Evolutionary conservation across 2,113 vertebrate species (phyloP).

Genomic region (Syrrhaptes paradoxus): DNA sequence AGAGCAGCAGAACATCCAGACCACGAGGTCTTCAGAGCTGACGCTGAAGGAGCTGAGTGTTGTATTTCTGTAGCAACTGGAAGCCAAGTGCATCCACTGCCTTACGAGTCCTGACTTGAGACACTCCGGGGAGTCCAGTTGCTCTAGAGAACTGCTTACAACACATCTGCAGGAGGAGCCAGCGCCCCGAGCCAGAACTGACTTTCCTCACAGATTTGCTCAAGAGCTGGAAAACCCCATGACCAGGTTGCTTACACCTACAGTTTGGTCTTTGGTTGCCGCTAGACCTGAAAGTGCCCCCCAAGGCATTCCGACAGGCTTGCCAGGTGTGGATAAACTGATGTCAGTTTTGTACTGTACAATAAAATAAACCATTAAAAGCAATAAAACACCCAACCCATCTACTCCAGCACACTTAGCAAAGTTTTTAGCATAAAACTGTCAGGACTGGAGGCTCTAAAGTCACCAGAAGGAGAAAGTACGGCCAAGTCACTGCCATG

Average conservation of each 20-base stretch:
- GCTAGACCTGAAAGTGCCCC: neutral
- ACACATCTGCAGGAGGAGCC: neutral
- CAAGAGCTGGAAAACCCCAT: neutral
- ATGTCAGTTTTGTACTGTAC: neutral
- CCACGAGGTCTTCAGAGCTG: neutral
- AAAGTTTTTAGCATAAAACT: neutral
- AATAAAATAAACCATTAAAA: neutral
- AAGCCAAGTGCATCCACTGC: neutral
- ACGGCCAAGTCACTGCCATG: neutral
- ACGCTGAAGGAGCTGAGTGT: neutral
- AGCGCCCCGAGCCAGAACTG: rapidly evolving
- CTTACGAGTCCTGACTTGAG: rapidly evolving
- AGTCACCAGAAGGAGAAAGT: neutral
- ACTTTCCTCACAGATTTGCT: neutral
- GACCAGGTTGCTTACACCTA: neutral
- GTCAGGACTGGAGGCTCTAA: neutral
- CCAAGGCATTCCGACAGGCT: neutral
- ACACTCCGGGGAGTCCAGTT: neutral
- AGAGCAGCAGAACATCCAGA: rapidly evolving
- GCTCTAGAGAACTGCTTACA: neutral
- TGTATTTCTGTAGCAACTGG: neutral
- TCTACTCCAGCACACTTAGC: neutral
- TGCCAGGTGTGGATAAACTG: neutral
- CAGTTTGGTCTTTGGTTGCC: neutral
- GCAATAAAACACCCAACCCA: neutral